Conservation (phyloP, 2,888 invertebrate species). For the Eupeodes latifasciatus region DNA sequence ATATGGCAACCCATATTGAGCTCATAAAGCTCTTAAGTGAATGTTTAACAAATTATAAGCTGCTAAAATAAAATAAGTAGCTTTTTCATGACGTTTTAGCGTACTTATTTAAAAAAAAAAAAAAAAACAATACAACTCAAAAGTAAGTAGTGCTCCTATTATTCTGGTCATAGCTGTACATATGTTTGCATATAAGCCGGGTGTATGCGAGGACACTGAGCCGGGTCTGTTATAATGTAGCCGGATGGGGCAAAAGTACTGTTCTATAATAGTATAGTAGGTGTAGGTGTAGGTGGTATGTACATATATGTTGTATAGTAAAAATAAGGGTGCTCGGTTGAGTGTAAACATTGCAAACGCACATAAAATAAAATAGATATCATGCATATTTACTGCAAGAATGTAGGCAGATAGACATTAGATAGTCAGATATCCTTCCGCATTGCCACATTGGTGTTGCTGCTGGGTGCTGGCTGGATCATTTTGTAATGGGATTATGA, state of each 20-base stretch:
- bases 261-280: neutral
- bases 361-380: constrained; percentile 72
- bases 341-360: constrained; percentile 70
- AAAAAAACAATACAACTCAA: too few species aligned
- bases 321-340: constrained; percentile 61
- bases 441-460: constrained; percentile 51
- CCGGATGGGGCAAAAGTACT: constrained; percentile 38
- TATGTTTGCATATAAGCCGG: neutral
- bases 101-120: too few species aligned
- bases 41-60: too few species aligned
- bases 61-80: too few species aligned
- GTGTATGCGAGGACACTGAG: constrained; percentile 27
- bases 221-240: constrained; percentile 44
- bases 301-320: neutral
- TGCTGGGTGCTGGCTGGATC: constrained; percentile 58
- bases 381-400: constrained; percentile 70
- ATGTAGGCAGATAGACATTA: constrained; percentile 68
- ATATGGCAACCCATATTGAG: too few species aligned
- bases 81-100: too few species aligned
- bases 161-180: too few species aligned
- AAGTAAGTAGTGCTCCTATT: too few species aligned
- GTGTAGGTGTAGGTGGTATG: constrained; percentile 9
- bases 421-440: constrained; percentile 69
- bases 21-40: too few species aligned
- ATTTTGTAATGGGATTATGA: constrained; percentile 67